phyloP scores from a whole-genome alignment of 2,113 vertebrate species.

The Abramis brama region DNA sequence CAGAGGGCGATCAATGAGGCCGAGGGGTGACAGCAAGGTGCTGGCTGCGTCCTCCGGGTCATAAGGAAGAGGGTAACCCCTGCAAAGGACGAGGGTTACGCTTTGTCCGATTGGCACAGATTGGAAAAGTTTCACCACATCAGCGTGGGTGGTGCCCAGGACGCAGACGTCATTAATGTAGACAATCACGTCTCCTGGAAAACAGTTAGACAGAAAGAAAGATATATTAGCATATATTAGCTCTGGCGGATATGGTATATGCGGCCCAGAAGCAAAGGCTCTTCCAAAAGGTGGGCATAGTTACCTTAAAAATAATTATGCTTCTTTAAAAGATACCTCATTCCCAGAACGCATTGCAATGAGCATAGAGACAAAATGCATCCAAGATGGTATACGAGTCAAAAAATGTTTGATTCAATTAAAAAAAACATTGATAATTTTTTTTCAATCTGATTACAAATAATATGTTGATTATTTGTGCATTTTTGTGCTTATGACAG shows the following conservation, averaged over 20 bases:
- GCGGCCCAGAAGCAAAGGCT: neutral
- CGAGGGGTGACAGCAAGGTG: conserved; percentile 88
- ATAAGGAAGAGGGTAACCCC: conserved; percentile 95
- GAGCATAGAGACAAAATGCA: neutral
- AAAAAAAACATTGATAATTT: neutral
- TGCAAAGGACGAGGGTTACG: conserved; percentile 94
- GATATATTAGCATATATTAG: neutral
- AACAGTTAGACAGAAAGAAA: neutral
- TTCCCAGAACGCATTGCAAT: neutral
- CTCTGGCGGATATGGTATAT: neutral
- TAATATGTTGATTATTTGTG: neutral
- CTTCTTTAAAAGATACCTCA: neutral
- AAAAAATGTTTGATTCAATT: neutral
- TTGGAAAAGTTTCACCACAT: conserved; percentile 98
- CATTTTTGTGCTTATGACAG: neutral
- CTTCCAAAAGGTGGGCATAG: neutral
- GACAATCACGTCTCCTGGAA: conserved; percentile 95
- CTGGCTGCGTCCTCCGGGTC: conserved; percentile 91
- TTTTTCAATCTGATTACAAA: neutral
- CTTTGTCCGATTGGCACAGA: conserved; percentile 97
- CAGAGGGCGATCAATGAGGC: conserved; percentile 92
- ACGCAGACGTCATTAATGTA: conserved; percentile 99
- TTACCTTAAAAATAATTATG: neutral
- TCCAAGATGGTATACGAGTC: neutral
- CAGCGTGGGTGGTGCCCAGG: conserved; percentile 96